phyloP scores from a whole-genome alignment of 2,113 vertebrate genomes.

The Agelaius phoeniceus region DNA sequence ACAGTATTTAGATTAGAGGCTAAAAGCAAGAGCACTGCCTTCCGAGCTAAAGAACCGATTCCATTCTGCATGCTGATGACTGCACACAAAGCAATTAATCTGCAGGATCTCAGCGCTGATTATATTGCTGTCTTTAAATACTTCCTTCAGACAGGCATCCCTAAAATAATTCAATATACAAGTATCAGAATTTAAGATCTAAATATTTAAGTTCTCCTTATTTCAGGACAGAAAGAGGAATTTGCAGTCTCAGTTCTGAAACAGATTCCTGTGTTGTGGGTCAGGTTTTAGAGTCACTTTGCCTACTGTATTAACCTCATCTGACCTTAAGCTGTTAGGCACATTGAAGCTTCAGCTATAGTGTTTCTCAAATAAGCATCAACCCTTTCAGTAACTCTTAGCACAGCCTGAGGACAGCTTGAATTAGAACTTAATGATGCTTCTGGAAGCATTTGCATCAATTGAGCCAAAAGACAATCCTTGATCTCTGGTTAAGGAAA shows the following conservation, averaged over 20 bases:
- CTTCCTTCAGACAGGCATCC: neutral
- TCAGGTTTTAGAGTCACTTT: neutral
- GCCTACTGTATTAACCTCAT: neutral
- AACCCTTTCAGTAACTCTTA: neutral
- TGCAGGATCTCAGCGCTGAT: neutral
- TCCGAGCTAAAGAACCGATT: neutral
- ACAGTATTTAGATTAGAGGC: neutral
- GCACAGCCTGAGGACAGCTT: neutral
- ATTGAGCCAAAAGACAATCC: neutral
- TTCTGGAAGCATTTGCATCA: neutral
- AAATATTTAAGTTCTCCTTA: neutral
- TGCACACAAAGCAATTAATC: neutral
- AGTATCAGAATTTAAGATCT: neutral
- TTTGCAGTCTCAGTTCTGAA: neutral
- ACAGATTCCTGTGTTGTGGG: neutral
- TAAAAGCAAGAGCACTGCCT: neutral
- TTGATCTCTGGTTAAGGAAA: neutral
- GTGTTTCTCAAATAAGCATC: neutral
- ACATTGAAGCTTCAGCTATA: fast-evolving
- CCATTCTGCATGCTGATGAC: neutral
- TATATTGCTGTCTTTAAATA: neutral
- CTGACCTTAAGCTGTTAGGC: neutral
- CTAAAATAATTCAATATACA: neutral
- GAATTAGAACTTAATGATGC: neutral
- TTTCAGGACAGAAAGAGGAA: neutral